Evolutionary conservation across 2,888 invertebrate species (phyloP).

Genomic region (Galeopsomyia nigrocyanea): DNA sequence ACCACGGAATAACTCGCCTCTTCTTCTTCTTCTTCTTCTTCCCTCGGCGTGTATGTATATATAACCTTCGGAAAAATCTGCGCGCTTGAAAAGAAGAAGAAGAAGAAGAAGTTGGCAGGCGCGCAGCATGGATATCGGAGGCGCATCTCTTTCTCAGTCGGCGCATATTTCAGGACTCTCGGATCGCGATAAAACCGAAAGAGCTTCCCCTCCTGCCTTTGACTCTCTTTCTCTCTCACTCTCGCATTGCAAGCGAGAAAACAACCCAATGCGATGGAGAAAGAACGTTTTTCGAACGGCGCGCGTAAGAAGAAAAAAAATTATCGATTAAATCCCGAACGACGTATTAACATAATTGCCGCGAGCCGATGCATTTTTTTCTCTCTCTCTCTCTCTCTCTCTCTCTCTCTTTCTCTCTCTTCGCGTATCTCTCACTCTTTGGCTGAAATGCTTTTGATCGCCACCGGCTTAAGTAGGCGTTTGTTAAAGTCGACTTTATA

Average conservation of each 20-base stretch:
- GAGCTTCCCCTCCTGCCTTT: too few species aligned
- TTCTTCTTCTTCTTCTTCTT: not conserved
- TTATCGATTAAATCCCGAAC: not conserved
- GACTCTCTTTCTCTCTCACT: slow-evolving; percentile 47
- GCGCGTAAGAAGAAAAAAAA: too few species aligned
- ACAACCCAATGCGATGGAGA: slow-evolving; percentile 38
- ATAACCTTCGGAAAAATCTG: slow-evolving; percentile 24
- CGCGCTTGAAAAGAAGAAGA: not conserved
- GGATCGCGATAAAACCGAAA: slow-evolving; percentile 43
- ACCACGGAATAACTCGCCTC: not conserved
- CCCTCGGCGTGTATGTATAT: not conserved
- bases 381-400: too few species aligned
- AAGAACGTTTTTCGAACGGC: not conserved
- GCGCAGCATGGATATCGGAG: slow-evolving; percentile 7
- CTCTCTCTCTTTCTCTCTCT: too few species aligned
- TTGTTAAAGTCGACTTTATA: too few species aligned
- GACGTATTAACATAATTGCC: too few species aligned
- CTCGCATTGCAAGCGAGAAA: slow-evolving; percentile 46
- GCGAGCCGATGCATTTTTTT: too few species aligned
- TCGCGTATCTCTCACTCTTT: too few species aligned
- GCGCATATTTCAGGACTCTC: slow-evolving; percentile 44
- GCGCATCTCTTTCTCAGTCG: slow-evolving; percentile 11
- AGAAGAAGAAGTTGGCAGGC: not conserved
- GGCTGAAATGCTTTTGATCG: too few species aligned
- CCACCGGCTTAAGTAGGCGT: too few species aligned